Evolutionary conservation across 2,797 vertebrate species (phyloP).

Genomic region (Parauchenoglanis ngamensis): DNA sequence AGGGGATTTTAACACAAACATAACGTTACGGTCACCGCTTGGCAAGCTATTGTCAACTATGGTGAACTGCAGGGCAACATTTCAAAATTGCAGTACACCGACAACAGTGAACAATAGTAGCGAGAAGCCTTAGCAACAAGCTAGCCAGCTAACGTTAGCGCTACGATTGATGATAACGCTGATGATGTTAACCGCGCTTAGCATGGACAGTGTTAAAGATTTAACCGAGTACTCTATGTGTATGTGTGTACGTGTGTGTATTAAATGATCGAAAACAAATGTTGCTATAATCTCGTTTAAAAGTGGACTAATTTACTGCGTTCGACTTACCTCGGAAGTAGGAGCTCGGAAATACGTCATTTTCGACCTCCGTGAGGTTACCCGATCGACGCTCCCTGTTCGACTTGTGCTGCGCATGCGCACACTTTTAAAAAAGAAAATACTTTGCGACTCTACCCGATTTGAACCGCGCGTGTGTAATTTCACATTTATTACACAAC

Average conservation of each 20-base stretch:
- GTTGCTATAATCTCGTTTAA: not conserved
- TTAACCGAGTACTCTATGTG: not conserved
- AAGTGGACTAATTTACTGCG: constrained; percentile 2
- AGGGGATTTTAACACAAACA: not conserved
- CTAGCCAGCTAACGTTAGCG: not conserved
- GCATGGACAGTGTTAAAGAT: not conserved
- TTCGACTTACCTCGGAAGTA: constrained; percentile 38
- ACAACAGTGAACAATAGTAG: not conserved
- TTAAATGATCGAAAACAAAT: not conserved
- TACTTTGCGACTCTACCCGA: not conserved
- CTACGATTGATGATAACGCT: not conserved
- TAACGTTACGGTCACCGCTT: not conserved
- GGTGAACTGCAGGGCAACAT: not conserved
- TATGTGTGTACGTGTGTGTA: no score
- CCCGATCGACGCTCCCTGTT: not conserved
- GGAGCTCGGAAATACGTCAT: constrained; percentile 35
- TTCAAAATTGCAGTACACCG: not conserved
- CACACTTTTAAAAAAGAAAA: not conserved
- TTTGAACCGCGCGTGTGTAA: not conserved
- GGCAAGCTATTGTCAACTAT: not conserved
- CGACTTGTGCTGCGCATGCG: not conserved
- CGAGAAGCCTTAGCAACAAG: not conserved
- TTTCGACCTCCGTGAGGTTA: not conserved
- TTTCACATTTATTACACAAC: not conserved
- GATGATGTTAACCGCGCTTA: not conserved